Base-by-base conservation (phyloP, 2,888 invertebrate species). In the Mamestra brassicae region DNA sequence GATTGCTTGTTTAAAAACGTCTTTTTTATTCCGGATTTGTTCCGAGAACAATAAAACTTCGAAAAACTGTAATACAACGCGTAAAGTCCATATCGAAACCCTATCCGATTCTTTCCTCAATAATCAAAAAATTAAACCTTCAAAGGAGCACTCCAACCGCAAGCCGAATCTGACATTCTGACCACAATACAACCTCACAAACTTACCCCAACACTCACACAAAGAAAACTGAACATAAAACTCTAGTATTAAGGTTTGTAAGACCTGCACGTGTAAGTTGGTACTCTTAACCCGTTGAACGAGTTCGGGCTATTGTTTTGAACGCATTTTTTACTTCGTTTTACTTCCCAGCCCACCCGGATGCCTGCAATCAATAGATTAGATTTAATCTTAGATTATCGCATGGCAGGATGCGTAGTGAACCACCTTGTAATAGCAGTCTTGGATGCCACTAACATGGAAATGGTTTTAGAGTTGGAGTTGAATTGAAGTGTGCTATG, bases 321-420 rank as follows among this genome's bases (percentile, higher is more conserved):
- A 83, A 79, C 75, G 76, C 62, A 74, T 88, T 86, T 89, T 89
- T 88, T 89, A 76, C 76, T 84, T 82, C 54, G 73, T 84, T 81
- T 87, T 81, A 80, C 87, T 90, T 86, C 86, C 86, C 85, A 87
- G 90, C 89, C 83, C 89, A 90, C 90, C 90, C 90, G 90, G 92
- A 91, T 90, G 86, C 87, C 76, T 76, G 89, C 85, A 89, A 90
- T 90, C 89, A 87, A 87, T 87, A 87, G 87, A 87, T 86, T 88
- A 87, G 84, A 88, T 88, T 85, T 83, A 80, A 82, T 81, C 85
- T 83, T 71, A 85, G 87, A 87, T 86, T 83, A 86, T 81, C 76
- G 76, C 76, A 71, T 78, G 70, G 81, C 72, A 78, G 81, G 87
- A 85, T 83, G 75, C 78, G 69, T 73, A 73, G 34, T 38, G 69